Percentiles rank a stretch among this genome's conserved stretches.
phyloP scores from a whole-genome alignment of 2,888 invertebrate genomes.

The Xanthorhoe designata region DNA sequence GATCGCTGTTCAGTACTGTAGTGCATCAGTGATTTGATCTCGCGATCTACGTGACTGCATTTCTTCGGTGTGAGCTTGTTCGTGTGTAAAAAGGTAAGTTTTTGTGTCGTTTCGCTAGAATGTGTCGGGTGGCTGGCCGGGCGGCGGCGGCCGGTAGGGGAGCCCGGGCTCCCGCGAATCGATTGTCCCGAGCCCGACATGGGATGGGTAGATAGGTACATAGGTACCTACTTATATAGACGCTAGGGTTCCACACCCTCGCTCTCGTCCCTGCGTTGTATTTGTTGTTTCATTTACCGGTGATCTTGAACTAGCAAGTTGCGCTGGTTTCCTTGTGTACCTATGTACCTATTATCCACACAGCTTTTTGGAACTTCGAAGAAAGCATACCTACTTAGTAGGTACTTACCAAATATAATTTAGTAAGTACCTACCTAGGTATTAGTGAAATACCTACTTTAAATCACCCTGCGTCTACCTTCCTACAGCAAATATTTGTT shows the following conservation, averaged over 20 bases:
- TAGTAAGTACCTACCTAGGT: conserved; percentile 2
- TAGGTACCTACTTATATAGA: conserved; percentile 43
- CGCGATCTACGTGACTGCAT: conserved; percentile 78
- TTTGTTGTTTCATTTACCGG: conserved; percentile 61
- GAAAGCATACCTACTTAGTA: neutral
- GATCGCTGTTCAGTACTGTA: conserved; percentile 61
- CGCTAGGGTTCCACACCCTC: conserved; percentile 65
- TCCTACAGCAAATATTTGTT: too few species aligned
- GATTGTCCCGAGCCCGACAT: conserved; percentile 74
- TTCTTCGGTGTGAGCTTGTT: conserved; percentile 74
- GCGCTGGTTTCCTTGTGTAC: conserved; percentile 6
- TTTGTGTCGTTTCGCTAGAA: conserved; percentile 63
- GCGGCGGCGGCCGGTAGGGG: conserved; percentile 62
- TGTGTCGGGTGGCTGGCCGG: conserved; percentile 58
- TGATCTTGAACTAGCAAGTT: conserved; percentile 64
- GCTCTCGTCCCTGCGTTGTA: conserved; percentile 48
- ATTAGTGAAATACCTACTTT: too few species aligned
- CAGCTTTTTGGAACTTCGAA: neutral
- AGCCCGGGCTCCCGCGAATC: conserved; percentile 71
- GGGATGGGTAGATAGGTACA: conserved; percentile 52
- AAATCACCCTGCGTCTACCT: too few species aligned
- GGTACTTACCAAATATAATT: too few species aligned
- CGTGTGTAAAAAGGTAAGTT: conserved; percentile 81
- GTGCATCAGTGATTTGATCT: conserved; percentile 76
- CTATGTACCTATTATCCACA: neutral